Base-by-base conservation (phyloP, 2,113 vertebrate species). In the Neodontobutis hainanensis region DNA sequence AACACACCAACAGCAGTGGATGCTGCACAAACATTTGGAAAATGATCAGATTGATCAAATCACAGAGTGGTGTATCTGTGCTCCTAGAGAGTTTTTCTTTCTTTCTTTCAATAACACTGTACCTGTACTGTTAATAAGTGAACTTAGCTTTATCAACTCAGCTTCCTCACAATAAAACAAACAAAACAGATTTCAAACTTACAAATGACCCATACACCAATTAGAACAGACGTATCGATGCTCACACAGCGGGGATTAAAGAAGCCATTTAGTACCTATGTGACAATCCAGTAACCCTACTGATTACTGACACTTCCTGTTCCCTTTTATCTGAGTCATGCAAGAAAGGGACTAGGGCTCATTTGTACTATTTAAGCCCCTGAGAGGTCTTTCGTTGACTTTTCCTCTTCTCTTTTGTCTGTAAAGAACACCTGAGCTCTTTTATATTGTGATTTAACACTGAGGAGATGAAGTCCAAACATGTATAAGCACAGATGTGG, bases 281-380 rank as follows among this genome's bases (percentile, higher is more conserved):
- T 57, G 43, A 11, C 43, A 2, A 46, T 57, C 58, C 58, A 57
- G 58, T 73, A 74, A 67, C 55, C 51, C 50, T 47, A 46, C 44
- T 8, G 12, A 3, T 59, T 15, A 65, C 50, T 59, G 42, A 78
- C 36, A 80, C 65, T 73, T 77, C 72, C 76, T 83, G 67, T 80
- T 78, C 66, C 19, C 64, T 74, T 61, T 83, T 80, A 48, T 65
- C 80, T 14, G 49, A 70, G 36, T 69, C 80, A 78, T 78, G 81
- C 68, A 84, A 87, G 84, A 82, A 58, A 71, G 45, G 43, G 9
- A 63, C 4, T 0, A 1, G 7, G 56, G 47, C 65, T 80, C 75
- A 81, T 88, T 84, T 88, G 68, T 74, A 74, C 83, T 77, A 82
- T 72, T 87, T 82, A 79, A 82, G 60, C 79, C 65, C 75, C 47